Evolutionary conservation across 2,888 invertebrate species (phyloP).

Genomic region (Torymus texanus): DNA sequence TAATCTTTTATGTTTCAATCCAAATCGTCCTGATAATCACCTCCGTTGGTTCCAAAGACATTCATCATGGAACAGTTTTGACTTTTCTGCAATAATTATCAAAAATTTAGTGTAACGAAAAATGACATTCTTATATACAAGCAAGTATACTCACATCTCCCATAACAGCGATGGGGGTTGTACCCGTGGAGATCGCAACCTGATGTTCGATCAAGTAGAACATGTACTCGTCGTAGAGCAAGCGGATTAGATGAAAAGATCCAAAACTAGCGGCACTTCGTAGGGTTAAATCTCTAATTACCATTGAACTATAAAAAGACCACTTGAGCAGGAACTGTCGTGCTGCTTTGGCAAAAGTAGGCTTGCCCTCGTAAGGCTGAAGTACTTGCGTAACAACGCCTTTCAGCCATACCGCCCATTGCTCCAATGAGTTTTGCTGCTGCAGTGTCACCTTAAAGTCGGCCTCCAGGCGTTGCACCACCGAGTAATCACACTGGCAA

Average conservation of each 20-base stretch:
- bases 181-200: conserved; percentile 92
- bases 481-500: conserved; percentile 93
- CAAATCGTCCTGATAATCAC: conserved; percentile 60
- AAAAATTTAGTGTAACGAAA: not conserved
- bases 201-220: conserved; percentile 98
- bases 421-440: conserved; percentile 94
- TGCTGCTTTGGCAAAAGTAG: conserved; percentile 89
- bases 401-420: conserved; percentile 99
- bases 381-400: conserved; percentile 93
- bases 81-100: conserved; percentile 67
- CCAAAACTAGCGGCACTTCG: conserved; percentile 98
- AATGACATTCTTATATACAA: not conserved
- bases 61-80: conserved; percentile 71
- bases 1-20: conserved; percentile 22
- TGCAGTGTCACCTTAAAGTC: conserved; percentile 95
- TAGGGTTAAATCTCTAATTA: conserved; percentile 96
- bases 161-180: conserved; percentile 97
- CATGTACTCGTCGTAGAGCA: conserved; percentile 99
- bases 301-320: conserved; percentile 99
- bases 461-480: conserved; percentile 90
- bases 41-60: conserved; percentile 71
- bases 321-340: conserved; percentile 97
- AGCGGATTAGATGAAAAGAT: conserved; percentile 97
- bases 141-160: conserved; percentile 77
- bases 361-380: conserved; percentile 89